phyloP scores from a whole-genome alignment of 2,888 invertebrate species.

The Fabriciana adippe region DNA sequence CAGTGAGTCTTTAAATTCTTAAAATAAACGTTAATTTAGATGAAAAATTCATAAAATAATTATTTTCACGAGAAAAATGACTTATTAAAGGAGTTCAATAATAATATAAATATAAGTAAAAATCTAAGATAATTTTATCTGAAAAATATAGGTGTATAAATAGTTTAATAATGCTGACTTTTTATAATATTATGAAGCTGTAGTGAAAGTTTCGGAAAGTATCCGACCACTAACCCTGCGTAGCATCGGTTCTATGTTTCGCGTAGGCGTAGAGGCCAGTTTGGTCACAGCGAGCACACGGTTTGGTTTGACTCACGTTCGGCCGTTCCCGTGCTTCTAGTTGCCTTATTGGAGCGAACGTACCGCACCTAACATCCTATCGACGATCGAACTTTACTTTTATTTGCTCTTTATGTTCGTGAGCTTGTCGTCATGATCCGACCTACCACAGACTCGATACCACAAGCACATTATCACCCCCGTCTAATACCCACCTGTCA shows the following conservation, averaged over 20 bases:
- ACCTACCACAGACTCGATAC: constrained; percentile 7
- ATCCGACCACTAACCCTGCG: constrained; percentile 12
- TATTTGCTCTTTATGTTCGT: constrained; percentile 66
- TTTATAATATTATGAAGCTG: too few relatives aligned
- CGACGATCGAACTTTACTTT: constrained; percentile 46
- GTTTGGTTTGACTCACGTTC: constrained; percentile 61
- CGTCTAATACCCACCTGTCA: constrained; percentile 12
- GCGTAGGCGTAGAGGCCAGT: constrained; percentile 47
- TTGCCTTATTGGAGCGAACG: constrained; percentile 70
- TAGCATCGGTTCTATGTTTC: constrained; percentile 16
- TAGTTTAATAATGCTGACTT: too few relatives aligned
- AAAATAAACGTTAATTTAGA: too few relatives aligned
- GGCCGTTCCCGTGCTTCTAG: constrained; percentile 79
- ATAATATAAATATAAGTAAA: too few relatives aligned
- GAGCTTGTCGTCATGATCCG: constrained; percentile 54
- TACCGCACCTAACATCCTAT: constrained; percentile 40
- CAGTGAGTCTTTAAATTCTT: too few relatives aligned
- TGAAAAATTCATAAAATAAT: too few relatives aligned
- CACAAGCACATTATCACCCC: constrained; percentile 14
- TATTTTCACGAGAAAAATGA: too few relatives aligned
- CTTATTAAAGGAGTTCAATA: too few relatives aligned
- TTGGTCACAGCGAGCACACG: constrained; percentile 65
- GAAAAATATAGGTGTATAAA: too few relatives aligned
- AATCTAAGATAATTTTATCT: too few relatives aligned
- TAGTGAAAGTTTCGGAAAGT: background rate